Evolutionary conservation across 30 jellyfish, hydroid and myxozoan genomes (phyloP).

Genomic region (Haliclystus octoradiatus): DNA sequence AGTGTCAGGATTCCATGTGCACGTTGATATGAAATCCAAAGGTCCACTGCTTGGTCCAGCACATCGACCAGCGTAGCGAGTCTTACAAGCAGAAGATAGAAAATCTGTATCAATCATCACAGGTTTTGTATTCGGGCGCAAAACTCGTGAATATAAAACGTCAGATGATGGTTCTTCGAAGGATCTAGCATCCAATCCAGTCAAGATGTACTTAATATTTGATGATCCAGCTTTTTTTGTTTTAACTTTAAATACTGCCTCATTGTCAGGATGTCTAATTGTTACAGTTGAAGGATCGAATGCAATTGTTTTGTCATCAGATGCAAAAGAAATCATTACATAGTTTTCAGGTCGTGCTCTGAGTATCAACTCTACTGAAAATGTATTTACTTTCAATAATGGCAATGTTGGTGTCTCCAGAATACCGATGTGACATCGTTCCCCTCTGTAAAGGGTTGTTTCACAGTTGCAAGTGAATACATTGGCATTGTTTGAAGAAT

Average conservation of each 20-base stretch:
- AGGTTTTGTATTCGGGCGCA: background rate
- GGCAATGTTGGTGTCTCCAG: constrained; percentile 2
- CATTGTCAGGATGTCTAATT: background rate
- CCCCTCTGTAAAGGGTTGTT: constrained; percentile 1
- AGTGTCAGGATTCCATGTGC: background rate
- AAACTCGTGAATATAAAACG: background rate
- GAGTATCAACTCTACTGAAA: background rate
- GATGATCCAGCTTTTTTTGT: constrained; percentile 12
- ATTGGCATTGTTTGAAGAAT: background rate
- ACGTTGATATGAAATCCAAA: background rate
- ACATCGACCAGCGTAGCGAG: background rate
- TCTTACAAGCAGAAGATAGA: background rate
- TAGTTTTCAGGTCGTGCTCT: constrained; percentile 5
- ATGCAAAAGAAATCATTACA: background rate
- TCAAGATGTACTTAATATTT: background rate
- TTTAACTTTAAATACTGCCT: constrained; percentile 8
- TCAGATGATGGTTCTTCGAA: background rate
- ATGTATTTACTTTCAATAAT: background rate
- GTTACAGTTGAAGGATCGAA: background rate
- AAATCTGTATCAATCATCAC: background rate
- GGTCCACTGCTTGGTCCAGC: background rate
- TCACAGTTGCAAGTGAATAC: constrained; percentile 7
- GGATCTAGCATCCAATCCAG: constrained; percentile 11
- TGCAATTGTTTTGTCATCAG: background rate
- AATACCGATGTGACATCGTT: constrained; percentile 1